Evolutionary conservation across 2,113 vertebrate species (phyloP).

Genomic region (Isichthys henryi): DNA sequence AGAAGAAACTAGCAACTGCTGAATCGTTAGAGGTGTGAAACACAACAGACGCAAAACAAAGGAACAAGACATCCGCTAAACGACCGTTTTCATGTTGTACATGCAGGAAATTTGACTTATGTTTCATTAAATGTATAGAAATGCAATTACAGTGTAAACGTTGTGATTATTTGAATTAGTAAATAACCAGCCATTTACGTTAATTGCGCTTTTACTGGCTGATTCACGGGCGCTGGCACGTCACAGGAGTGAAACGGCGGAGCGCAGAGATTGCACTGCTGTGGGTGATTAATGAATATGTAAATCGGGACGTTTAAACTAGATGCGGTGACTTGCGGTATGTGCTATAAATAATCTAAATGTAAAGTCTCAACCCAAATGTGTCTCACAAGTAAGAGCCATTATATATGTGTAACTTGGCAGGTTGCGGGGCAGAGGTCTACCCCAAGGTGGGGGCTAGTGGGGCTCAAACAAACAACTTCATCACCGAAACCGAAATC

Average conservation of each 20-base stretch:
- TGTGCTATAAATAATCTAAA: neutral
- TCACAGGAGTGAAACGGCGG: neutral
- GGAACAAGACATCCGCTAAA: neutral
- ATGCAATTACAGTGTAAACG: neutral
- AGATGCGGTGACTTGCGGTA: neutral
- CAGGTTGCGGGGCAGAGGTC: neutral
- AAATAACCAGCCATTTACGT: neutral
- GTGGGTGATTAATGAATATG: conserved; percentile 9
- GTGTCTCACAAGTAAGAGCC: neutral
- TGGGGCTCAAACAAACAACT: neutral
- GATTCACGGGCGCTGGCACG: neutral
- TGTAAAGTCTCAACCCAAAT: neutral
- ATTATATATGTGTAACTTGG: conserved; percentile 1
- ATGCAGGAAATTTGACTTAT: neutral
- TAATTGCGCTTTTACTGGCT: neutral
- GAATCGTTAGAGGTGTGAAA: neutral
- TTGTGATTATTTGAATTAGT: neutral
- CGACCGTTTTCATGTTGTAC: neutral
- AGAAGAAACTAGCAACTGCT: neutral
- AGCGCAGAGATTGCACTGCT: neutral
- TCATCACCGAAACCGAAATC: neutral
- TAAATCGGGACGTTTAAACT: conserved; percentile 5
- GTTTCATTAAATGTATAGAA: neutral
- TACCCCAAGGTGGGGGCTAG: neutral
- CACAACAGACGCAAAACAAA: neutral